Evolutionary conservation across 2,888 invertebrate genomes (phyloP).

Genomic region (Aplocera efformata): DNA sequence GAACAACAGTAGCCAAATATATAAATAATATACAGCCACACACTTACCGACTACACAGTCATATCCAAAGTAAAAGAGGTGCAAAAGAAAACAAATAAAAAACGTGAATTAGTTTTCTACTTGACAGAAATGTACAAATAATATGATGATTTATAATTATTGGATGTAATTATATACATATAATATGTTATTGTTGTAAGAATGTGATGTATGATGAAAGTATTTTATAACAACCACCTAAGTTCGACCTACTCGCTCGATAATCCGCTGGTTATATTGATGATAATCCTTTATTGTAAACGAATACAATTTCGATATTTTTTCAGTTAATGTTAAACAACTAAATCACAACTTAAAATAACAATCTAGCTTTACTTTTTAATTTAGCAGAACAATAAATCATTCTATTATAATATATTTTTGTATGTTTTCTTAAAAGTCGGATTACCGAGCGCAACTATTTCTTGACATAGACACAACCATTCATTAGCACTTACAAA

Average conservation of each 20-base stretch:
- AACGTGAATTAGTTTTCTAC: conserved; percentile 39
- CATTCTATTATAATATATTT: too few species aligned
- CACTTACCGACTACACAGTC: conserved; percentile 71
- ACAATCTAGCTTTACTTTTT: too few species aligned
- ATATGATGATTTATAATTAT: conserved; percentile 1
- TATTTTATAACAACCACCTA: background rate
- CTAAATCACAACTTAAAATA: too few species aligned
- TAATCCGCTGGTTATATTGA: too few species aligned
- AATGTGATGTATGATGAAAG: too few species aligned
- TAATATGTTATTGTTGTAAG: too few species aligned
- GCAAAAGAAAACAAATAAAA: conserved; percentile 48
- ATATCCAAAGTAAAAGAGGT: conserved; percentile 48
- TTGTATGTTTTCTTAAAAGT: too few species aligned
- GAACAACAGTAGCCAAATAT: conserved; percentile 18
- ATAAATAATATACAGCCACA: conserved; percentile 26
- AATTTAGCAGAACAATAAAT: too few species aligned
- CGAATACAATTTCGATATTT: too few species aligned
- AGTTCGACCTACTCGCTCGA: conserved; percentile 6
- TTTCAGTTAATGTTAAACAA: too few species aligned
- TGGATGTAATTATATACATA: conserved; percentile 3
- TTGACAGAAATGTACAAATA: conserved; percentile 11
- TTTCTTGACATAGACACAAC: conserved; percentile 11
- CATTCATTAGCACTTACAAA: conserved; percentile 8
- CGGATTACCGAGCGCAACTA: conserved; percentile 11
- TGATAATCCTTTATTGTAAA: too few species aligned